phyloP scores from a whole-genome alignment of 2,113 vertebrate genomes.

The Hydropotes inermis region DNA sequence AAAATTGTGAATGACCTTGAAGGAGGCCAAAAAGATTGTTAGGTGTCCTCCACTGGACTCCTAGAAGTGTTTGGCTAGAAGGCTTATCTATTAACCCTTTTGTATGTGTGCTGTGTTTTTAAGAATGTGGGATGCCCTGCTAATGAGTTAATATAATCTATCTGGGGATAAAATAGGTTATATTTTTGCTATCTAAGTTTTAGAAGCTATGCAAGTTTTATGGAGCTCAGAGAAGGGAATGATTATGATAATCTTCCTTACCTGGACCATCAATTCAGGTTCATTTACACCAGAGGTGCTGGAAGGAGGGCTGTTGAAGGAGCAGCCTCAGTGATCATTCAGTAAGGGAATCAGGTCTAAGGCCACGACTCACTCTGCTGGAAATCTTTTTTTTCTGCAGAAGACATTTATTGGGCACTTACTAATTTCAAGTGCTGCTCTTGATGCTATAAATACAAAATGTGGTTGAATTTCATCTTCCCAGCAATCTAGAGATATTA shows the following conservation, averaged over 20 bases:
- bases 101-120: not conserved
- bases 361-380: not conserved
- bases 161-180: not conserved
- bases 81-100: not conserved
- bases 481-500: not conserved
- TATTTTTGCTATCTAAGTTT: not conserved
- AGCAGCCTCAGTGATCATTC: not conserved
- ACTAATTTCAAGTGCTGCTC: not conserved
- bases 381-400: not conserved
- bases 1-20: not conserved
- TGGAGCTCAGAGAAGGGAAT: not conserved
- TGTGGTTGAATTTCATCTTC: not conserved
- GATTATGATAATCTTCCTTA: not conserved
- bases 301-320: rapidly evolving
- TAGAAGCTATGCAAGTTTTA: not conserved
- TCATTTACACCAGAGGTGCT: rapidly evolving
- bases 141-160: not conserved
- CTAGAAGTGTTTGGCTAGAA: not conserved
- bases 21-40: not conserved
- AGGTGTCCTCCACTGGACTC: not conserved
- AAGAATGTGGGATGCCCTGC: not conserved
- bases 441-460: not conserved
- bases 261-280: not conserved
- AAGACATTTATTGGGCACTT: not conserved
- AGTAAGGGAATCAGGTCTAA: not conserved